A percentile compares a stretch with the other conserved stretches of the same genome.
Conservation (phyloP, 30 jellyfish, hydroid and myxozoan species). For the Haliclystus octoradiatus region DNA sequence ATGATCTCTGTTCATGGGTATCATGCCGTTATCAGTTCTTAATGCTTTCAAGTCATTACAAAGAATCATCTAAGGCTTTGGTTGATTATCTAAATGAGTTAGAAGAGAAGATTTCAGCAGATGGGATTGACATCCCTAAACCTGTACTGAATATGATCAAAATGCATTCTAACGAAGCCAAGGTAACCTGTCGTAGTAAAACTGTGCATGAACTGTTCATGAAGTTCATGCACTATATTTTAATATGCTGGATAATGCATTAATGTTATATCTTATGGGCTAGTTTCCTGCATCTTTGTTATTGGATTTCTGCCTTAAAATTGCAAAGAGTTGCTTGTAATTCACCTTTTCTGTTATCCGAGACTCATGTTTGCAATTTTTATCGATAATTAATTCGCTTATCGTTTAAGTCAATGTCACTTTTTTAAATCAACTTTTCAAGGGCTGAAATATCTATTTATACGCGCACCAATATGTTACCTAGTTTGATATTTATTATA, state of each 20-base stretch:
- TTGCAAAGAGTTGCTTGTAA: too few species aligned
- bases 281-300: not conserved
- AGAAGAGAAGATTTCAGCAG: conserved; percentile 39
- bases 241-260: not conserved
- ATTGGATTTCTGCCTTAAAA: not conserved
- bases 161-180: conserved; percentile 51
- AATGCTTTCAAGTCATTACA: conserved; percentile 56
- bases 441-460: too few species aligned
- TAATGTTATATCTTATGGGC: not conserved
- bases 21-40: conserved; percentile 71
- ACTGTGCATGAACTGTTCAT: too few species aligned
- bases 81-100: conserved; percentile 34
- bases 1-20: conserved; percentile 60
- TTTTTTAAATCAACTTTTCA: too few species aligned
- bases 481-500: too few species aligned
- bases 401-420: too few species aligned
- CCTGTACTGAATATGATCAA: conserved; percentile 41
- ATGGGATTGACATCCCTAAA: conserved; percentile 53
- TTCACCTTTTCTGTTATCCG: too few species aligned
- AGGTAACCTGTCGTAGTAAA: conserved; percentile 25
- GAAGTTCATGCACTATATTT: not conserved
- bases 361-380: too few species aligned
- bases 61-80: conserved; percentile 49
- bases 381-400: too few species aligned
- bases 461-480: too few species aligned